Evolutionary conservation across 2,888 invertebrate species (phyloP).

Genomic region (Endotricha flammealis): DNA sequence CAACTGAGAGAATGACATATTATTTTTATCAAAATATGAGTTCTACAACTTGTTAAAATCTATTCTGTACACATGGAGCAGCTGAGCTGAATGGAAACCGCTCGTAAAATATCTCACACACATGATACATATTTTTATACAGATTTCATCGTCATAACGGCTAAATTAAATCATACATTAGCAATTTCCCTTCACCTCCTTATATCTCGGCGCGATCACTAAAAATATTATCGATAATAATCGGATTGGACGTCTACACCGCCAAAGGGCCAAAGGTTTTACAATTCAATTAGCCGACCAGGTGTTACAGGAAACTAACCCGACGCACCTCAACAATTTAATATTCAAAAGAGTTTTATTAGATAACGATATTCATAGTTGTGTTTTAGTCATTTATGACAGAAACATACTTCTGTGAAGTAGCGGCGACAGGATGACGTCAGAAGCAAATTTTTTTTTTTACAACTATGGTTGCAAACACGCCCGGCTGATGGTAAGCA

Average conservation of each 20-base stretch:
- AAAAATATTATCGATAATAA: slow-evolving; percentile 64
- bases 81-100: no score
- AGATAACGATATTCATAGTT: slow-evolving; percentile 51
- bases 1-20: no score
- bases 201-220: slow-evolving; percentile 51
- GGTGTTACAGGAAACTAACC: slow-evolving; percentile 63
- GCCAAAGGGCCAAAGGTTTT: slow-evolving; percentile 71
- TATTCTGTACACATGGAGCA: no score
- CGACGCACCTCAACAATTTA: slow-evolving; percentile 44
- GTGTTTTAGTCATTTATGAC: slow-evolving; percentile 33
- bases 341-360: slow-evolving; percentile 55
- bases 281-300: slow-evolving; percentile 74
- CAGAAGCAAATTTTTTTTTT: no score
- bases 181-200: slow-evolving; percentile 37
- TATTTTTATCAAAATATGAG: no score
- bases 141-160: slow-evolving; percentile 18
- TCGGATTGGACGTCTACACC: slow-evolving; percentile 62
- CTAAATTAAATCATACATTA: slow-evolving; percentile 25
- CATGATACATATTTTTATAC: no score
- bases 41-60: no score
- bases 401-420: no score
- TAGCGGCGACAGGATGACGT: no score
- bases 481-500: no score
- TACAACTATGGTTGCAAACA: no score
- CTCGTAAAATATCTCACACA: no score